These are phyloP conservation scores for Argyra leucocephala DNA, from an alignment of 2,888 invertebrate species.

Conservation along the genomic window DNA sequence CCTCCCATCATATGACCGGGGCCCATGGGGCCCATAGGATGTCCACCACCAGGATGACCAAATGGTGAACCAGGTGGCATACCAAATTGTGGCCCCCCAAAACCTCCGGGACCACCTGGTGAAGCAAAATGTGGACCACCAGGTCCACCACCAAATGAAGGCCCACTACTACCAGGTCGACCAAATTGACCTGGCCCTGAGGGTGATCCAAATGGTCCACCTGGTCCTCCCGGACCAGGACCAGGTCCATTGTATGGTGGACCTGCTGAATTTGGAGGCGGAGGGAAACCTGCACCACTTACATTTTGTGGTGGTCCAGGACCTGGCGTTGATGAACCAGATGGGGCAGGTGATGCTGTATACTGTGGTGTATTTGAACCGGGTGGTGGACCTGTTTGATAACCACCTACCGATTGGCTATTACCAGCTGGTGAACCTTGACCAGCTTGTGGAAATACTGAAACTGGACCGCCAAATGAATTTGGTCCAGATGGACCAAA, in stretches of 20 bases:
- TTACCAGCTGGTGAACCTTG: constrained; percentile 68
- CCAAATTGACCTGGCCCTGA: constrained; percentile 56
- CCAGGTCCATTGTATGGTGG: constrained; percentile 62
- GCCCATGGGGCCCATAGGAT: constrained; percentile 44
- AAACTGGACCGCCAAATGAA: constrained; percentile 45
- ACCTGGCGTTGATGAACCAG: constrained; percentile 72
- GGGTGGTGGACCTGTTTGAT: constrained; percentile 62
- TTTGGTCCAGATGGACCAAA: constrained; percentile 48
- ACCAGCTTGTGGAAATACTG: constrained; percentile 60
- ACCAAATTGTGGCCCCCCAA: constrained; percentile 57
- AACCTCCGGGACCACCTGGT: constrained; percentile 50
- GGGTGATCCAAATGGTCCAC: constrained; percentile 55
- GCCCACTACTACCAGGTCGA: constrained; percentile 57
- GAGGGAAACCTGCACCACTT: constrained; percentile 47
- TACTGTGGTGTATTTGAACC: constrained; percentile 73
- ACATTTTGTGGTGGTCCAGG: constrained; percentile 55
- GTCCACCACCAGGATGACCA: constrained; percentile 58
- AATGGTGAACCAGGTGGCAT: constrained; percentile 64
- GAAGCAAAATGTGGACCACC: constrained; percentile 40
- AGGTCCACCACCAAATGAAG: constrained; percentile 52
- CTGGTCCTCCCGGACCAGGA: constrained; percentile 44
- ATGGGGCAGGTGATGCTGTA: constrained; percentile 77
- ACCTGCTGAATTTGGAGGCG: constrained; percentile 46
- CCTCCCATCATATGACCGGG: constrained; percentile 54
- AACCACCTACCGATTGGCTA: constrained; percentile 47